Percentiles rank a stretch among this genome's conserved stretches.
phyloP scores from a whole-genome alignment of 2,113 vertebrate species.

The Galbula dea region DNA sequence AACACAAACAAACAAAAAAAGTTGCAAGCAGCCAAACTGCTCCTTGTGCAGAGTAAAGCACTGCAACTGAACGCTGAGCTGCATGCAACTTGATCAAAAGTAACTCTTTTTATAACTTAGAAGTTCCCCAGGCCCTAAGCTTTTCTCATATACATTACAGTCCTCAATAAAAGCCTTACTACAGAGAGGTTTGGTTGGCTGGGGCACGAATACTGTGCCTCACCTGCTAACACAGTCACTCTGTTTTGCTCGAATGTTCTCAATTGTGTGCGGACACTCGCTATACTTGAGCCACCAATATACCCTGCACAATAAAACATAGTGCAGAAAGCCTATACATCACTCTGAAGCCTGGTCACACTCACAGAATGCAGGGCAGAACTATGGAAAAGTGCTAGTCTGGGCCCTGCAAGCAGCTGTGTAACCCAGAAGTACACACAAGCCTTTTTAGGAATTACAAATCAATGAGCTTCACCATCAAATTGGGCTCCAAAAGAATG shows the following conservation, averaged over 20 bases:
- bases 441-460: conserved; percentile 17
- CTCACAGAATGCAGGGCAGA: neutral
- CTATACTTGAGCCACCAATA: conserved; percentile 44
- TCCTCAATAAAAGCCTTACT: neutral
- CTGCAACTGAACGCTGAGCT: neutral
- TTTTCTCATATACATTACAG: conserved; percentile 10
- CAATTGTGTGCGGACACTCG: conserved; percentile 47
- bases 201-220: neutral
- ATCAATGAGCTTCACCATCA: neutral
- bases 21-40: neutral
- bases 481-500: neutral
- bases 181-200: neutral
- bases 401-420: neutral
- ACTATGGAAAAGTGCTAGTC: neutral
- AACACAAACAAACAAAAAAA: too few relatives aligned
- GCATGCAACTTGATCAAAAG: neutral
- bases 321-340: conserved; percentile 49
- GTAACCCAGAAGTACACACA: neutral
- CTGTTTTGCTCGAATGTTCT: conserved; percentile 46
- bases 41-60: neutral
- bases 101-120: neutral
- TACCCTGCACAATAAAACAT: conserved; percentile 43
- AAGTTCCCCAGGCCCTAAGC: neutral
- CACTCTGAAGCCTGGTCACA: conserved; percentile 4
- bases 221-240: conserved; percentile 52